These are phyloP conservation scores for Mylabris phalerata DNA, from an alignment of 1,140 invertebrate genomes.

Conservation along the genomic window DNA sequence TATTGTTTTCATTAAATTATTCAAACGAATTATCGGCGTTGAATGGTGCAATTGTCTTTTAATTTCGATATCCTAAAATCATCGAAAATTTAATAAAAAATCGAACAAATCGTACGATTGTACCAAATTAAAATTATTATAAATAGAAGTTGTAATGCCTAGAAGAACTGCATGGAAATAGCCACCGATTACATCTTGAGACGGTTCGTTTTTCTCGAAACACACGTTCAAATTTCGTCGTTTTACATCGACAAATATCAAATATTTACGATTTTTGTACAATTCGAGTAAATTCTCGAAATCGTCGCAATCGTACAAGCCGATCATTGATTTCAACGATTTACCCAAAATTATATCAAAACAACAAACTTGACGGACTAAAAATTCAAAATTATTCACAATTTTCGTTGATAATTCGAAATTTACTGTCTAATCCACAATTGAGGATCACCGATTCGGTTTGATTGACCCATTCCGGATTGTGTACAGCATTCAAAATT, in stretches of 20 bases:
- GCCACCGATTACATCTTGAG: conserved; percentile 45
- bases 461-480: conserved; percentile 48
- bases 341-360: conserved; percentile 48
- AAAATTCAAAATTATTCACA: conserved; percentile 37
- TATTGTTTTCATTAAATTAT: conserved; percentile 33
- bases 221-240: conserved; percentile 44
- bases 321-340: conserved; percentile 45
- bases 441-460: conserved; percentile 55
- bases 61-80: conserved; percentile 27
- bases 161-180: conserved; percentile 49
- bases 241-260: conserved; percentile 44
- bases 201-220: conserved; percentile 41
- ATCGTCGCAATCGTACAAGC: conserved; percentile 34
- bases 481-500: conserved; percentile 42
- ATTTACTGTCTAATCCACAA: conserved; percentile 35
- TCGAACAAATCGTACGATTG: conserved; percentile 23
- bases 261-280: conserved; percentile 44
- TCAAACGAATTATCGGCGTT: conserved; percentile 31
- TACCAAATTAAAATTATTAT: conserved; percentile 33
- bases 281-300: conserved; percentile 37
- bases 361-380: conserved; percentile 40
- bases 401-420: conserved; percentile 33
- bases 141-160: conserved; percentile 38
- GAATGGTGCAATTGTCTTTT: conserved; percentile 35
- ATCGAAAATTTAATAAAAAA: conserved; percentile 1